Conservation (phyloP, 2,888 invertebrate species). For the Chironomus tentans region DNA sequence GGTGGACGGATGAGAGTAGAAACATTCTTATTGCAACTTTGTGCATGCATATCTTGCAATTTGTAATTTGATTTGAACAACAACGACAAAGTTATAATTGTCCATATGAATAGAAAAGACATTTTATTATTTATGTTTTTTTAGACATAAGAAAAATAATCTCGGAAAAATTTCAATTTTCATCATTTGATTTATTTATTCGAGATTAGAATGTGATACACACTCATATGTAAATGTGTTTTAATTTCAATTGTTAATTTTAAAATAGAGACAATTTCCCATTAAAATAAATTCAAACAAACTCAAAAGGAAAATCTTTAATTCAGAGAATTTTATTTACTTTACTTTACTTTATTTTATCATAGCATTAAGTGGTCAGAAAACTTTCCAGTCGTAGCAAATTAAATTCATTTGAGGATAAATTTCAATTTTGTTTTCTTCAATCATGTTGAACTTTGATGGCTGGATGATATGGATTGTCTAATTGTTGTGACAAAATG, state of each 20-base stretch:
- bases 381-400: not conserved
- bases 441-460: no score
- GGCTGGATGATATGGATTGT: not conserved
- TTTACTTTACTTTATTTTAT: not conserved
- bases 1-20: no score
- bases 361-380: not conserved
- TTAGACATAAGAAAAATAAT: not conserved
- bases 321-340: not conserved
- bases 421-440: not conserved
- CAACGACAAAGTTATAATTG: conserved; percentile 4
- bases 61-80: conserved; percentile 18
- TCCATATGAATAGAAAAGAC: conserved; percentile 8
- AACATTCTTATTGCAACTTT: not conserved
- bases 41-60: not conserved
- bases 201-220: no score
- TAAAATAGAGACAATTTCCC: not conserved
- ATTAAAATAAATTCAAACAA: not conserved
- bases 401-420: not conserved
- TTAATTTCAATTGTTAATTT: not conserved
- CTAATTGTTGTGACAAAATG: no score
- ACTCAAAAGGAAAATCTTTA: not conserved
- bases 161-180: not conserved
- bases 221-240: no score
- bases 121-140: not conserved
- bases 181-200: no score